Base-by-base conservation (phyloP, 2,797 vertebrate genomes). In the Phoeniculus purpureus region DNA sequence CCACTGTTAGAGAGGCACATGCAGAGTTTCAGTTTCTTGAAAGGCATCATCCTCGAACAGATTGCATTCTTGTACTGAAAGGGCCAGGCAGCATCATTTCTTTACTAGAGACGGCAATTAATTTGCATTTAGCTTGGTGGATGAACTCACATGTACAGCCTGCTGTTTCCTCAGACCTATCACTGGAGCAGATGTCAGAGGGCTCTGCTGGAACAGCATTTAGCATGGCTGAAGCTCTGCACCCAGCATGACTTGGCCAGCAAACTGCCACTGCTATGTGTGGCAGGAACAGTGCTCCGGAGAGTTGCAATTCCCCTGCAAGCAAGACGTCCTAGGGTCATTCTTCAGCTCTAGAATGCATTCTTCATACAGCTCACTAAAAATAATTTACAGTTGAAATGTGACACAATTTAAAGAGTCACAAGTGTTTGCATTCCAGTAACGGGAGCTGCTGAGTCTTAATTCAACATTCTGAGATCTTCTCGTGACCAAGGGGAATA, bases 251-350 rank as follows among this genome's bases (percentile, higher is more conserved):
- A 22, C 26, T 34, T 20, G 23, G 26, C 51, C 76, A 56, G 34
- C 0, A 29, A 34, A 23, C 19, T 7, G 40, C 2, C 10, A 67
- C 14, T 1, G 34, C 18, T 47, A 6, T 0, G 2, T 20, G 3
- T 0, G 3, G 29, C 68, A 60, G 77, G 62, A 74, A 12, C 16
- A 23, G 32, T 8, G 5, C 9, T 67, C 32, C 20, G 9, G 26
- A 20, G 29, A 56, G 5, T 15, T 10, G 19, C 18, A 50, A 6
- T 61, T 58, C 51, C 73, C 47, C 26, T 37, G 19, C 17, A 7
- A 3, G 29, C 27, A 20, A 34, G 29, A 25, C 84, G 31, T 29
- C 34, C 0, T 1, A 5, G 29, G 52, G 5, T 81, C 18, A 13
- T 26, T 52, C 34, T 54, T 68, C 21, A 72, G 18, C 10, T 16